Evolutionary conservation across 2,888 invertebrate genomes (phyloP).

Genomic region (Eumacrocentrus americanus): DNA sequence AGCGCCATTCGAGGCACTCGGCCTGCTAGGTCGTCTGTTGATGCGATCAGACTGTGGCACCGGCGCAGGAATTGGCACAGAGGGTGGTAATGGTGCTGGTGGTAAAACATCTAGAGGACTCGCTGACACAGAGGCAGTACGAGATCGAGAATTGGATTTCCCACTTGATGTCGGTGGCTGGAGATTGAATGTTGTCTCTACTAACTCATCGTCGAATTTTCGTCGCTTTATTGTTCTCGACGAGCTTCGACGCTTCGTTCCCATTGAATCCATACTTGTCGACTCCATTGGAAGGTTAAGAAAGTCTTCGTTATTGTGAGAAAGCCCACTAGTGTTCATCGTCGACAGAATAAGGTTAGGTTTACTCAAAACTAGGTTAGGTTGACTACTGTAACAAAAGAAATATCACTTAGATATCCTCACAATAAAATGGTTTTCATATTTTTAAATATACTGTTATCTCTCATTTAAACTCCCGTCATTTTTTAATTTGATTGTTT

Average conservation of each 20-base stretch:
- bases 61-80: constrained; percentile 46
- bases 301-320: constrained; percentile 49
- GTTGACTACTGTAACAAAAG: too few relatives aligned
- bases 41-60: constrained; percentile 51
- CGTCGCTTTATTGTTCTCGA: constrained; percentile 93
- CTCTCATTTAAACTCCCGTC: too few relatives aligned
- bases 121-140: constrained; percentile 51
- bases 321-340: constrained; percentile 45
- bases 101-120: constrained; percentile 50
- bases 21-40: constrained; percentile 53
- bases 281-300: constrained; percentile 55
- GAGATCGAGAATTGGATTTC: constrained; percentile 54
- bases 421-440: too few relatives aligned
- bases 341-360: too few relatives aligned
- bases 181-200: constrained; percentile 69
- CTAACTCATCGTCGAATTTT: constrained; percentile 96
- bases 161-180: constrained; percentile 55
- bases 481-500: too few relatives aligned
- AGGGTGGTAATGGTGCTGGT: constrained; percentile 48
- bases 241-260: constrained; percentile 69
- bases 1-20: constrained; percentile 53
- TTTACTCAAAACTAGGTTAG: too few relatives aligned
- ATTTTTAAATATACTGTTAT: too few relatives aligned
- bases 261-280: constrained; percentile 49
- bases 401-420: too few relatives aligned